phyloP scores from a whole-genome alignment of 2,113 vertebrate genomes.

The Sminthopsis crassicaudata region DNA sequence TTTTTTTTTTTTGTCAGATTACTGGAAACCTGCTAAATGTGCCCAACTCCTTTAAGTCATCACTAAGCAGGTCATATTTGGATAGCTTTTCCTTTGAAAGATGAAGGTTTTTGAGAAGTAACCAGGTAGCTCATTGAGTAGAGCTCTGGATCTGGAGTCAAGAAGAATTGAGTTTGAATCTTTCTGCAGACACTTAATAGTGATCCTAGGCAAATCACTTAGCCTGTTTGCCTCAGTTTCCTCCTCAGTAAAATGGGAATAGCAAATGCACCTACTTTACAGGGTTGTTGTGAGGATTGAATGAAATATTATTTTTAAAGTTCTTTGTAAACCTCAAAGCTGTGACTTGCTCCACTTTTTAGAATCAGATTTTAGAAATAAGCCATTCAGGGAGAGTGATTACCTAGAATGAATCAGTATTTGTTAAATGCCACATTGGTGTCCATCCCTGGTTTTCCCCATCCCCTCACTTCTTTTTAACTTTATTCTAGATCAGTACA shows the following conservation, averaged over 20 bases:
- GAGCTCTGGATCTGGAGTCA: not conserved
- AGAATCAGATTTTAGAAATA: not conserved
- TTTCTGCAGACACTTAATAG: not conserved
- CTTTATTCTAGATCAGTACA: not conserved
- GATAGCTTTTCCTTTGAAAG: not conserved
- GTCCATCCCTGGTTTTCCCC: not conserved
- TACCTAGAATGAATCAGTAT: not conserved
- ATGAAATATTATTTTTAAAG: not conserved
- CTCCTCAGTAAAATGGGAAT: not conserved
- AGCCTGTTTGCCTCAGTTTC: not conserved
- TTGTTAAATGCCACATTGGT: not conserved
- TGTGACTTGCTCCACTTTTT: not conserved
- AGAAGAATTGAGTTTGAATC: not conserved
- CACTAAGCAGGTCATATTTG: not conserved
- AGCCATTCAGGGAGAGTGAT: not conserved
- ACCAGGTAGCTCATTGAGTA: not conserved
- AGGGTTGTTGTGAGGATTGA: not conserved
- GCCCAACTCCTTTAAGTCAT: not conserved
- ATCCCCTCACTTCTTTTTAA: not conserved
- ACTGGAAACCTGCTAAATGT: not conserved
- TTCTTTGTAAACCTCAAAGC: not conserved
- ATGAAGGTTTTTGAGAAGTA: not conserved
- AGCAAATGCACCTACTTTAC: not conserved
- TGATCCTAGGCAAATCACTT: not conserved
- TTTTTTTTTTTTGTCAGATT: constrained; percentile 45